These are phyloP conservation scores for Sinohyriopsis cumingii DNA, from an alignment of 2,888 invertebrate species.

Conservation along the genomic window DNA sequence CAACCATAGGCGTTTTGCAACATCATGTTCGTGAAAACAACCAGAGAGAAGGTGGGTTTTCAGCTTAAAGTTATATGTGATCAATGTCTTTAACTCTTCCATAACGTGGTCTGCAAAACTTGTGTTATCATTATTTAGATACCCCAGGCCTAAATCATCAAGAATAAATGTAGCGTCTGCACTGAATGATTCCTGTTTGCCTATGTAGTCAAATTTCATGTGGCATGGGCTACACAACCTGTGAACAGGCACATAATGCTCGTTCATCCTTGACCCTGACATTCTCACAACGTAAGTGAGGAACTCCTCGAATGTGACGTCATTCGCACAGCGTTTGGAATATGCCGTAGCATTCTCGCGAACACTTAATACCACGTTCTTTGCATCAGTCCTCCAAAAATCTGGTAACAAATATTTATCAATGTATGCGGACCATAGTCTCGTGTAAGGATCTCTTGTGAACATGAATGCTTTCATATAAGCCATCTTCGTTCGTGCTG, in stretches of 20 bases:
- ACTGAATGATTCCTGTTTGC: slow-evolving; percentile 39
- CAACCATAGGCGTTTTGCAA: slow-evolving; percentile 32
- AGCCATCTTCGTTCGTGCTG: background rate
- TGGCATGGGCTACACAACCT: slow-evolving; percentile 44
- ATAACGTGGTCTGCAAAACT: slow-evolving; percentile 13
- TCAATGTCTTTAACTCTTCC: slow-evolving; percentile 28
- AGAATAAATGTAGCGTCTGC: slow-evolving; percentile 36
- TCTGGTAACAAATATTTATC: slow-evolving; percentile 51
- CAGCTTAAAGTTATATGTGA: slow-evolving; percentile 31
- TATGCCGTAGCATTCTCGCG: slow-evolving; percentile 6
- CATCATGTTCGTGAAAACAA: slow-evolving; percentile 22
- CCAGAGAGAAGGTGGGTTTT: slow-evolving; percentile 7
- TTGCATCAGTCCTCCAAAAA: slow-evolving; percentile 41
- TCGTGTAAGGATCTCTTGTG: slow-evolving; percentile 43
- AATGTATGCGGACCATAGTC: slow-evolving; percentile 47
- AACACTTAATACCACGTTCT: slow-evolving; percentile 14
- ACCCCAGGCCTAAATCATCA: slow-evolving; percentile 14
- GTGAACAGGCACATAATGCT: slow-evolving; percentile 43
- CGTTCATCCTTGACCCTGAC: slow-evolving; percentile 15
- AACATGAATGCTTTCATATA: slow-evolving; percentile 31
- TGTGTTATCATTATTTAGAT: slow-evolving; percentile 7
- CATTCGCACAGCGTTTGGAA: slow-evolving; percentile 37
- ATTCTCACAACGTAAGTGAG: slow-evolving; percentile 15
- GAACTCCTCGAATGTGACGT: slow-evolving; percentile 47
- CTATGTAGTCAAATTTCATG: slow-evolving; percentile 34